Evolutionary conservation across 2,113 vertebrate species (phyloP).

Genomic region (Fregata magnificens): DNA sequence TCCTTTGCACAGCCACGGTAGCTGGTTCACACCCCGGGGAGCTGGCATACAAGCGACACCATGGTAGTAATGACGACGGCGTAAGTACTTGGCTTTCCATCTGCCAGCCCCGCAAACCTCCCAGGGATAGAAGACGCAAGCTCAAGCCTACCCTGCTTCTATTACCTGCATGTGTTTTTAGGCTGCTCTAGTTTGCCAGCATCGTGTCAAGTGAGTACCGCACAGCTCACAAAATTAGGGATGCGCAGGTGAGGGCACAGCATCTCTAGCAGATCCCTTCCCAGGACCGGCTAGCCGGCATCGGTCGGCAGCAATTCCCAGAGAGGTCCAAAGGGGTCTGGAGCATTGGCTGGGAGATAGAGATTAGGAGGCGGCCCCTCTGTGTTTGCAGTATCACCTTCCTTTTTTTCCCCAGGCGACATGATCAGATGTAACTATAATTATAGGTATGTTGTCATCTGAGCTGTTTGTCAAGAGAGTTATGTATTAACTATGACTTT

Average conservation of each 20-base stretch:
- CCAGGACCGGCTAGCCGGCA: rapidly evolving
- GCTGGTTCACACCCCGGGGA: not conserved
- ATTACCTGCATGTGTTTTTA: not conserved
- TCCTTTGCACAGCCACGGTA: not conserved
- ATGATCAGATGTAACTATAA: slow-evolving; percentile 14
- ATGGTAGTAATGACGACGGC: not conserved
- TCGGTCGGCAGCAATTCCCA: not conserved
- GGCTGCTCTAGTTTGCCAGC: slow-evolving; percentile 21
- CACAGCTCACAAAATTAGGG: not conserved
- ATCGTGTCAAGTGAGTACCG: not conserved
- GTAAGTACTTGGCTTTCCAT: not conserved
- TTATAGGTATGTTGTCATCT: slow-evolving; percentile 22
- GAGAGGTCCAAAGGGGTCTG: not conserved
- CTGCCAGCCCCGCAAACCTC: slow-evolving; percentile 37
- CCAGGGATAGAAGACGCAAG: not conserved
- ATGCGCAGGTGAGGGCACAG: not conserved
- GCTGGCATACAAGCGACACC: not conserved
- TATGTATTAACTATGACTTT: not conserved
- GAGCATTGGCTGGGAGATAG: not conserved
- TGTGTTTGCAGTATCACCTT: not conserved
- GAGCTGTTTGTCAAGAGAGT: slow-evolving; percentile 40
- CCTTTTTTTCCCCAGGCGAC: not conserved
- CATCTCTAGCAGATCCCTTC: not conserved
- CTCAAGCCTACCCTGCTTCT: not conserved
- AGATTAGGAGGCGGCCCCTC: not conserved